phyloP scores from a whole-genome alignment of 2,113 vertebrate genomes.

The Notothenia coriiceps region DNA sequence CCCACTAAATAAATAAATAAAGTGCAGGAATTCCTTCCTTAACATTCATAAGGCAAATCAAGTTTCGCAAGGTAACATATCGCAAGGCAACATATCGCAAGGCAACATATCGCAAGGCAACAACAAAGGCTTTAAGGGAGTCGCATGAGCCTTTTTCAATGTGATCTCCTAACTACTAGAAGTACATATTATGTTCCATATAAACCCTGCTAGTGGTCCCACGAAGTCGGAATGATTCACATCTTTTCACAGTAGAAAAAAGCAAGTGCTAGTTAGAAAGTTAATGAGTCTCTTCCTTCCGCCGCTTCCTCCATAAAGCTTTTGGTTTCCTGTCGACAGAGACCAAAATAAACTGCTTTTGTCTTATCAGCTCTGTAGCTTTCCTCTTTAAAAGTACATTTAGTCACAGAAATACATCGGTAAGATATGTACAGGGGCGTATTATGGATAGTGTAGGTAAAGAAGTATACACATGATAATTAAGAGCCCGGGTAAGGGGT shows the following conservation, averaged over 20 bases:
- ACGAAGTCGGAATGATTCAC: neutral
- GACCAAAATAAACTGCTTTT: constrained; percentile 61
- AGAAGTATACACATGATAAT: no score
- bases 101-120: neutral
- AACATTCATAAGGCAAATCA: neutral
- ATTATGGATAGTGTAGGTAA: no score
- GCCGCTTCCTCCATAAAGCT: constrained; percentile 61
- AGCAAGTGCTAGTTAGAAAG: constrained; percentile 47
- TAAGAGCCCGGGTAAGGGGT: no score
- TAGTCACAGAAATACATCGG: neutral
- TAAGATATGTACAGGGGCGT: neutral
- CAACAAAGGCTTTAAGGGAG: neutral
- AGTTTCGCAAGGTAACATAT: neutral
- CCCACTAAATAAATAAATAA: neutral
- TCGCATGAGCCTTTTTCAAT: neutral
- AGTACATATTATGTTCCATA: neutral
- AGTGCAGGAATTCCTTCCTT: neutral
- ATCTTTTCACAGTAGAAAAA: constrained; percentile 42
- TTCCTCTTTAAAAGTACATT: neutral
- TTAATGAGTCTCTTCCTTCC: constrained; percentile 78
- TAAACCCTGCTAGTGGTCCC: constrained; percentile 2
- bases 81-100: no score
- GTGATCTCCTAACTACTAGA: neutral
- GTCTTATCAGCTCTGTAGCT: constrained; percentile 13
- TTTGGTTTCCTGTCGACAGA: constrained; percentile 58